Evolutionary conservation across 2,888 invertebrate species (phyloP).

Genomic region (Caprella mutica): DNA sequence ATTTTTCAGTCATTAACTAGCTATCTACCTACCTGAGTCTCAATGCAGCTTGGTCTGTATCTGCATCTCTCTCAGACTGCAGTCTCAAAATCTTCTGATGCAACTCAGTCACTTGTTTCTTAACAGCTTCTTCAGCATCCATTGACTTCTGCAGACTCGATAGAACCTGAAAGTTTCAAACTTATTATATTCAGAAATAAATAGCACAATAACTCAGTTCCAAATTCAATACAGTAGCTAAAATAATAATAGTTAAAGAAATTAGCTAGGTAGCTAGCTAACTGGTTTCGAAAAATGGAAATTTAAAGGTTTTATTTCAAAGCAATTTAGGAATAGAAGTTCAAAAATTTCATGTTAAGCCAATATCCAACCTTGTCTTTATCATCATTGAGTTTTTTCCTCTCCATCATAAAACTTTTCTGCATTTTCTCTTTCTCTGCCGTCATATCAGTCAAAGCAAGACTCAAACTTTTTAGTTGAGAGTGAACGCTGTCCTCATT

Average conservation of each 20-base stretch:
- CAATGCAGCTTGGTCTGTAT: conserved; percentile 1
- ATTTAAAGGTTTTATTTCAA: neutral
- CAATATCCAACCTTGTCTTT: neutral
- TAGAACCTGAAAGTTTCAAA: neutral
- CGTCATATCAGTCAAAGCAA: conserved; percentile 1
- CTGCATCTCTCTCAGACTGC: conserved; percentile 1
- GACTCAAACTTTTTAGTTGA: neutral
- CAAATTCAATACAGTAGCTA: too few species aligned
- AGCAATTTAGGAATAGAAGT: too few species aligned
- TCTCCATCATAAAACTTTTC: neutral
- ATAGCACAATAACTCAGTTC: too few species aligned
- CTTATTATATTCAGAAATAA: too few species aligned
- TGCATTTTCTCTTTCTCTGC: conserved; percentile 3
- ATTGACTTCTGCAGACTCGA: neutral
- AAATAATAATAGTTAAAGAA: neutral
- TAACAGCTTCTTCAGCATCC: neutral
- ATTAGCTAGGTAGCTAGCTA: neutral
- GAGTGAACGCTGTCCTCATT: too few species aligned
- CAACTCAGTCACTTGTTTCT: neutral
- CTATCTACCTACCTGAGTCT: neutral
- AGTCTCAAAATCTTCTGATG: neutral
- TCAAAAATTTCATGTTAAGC: neutral
- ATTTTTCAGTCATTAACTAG: too few species aligned
- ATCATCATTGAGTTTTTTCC: neutral
- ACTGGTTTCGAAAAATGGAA: neutral